Base-by-base conservation (phyloP, 2,888 invertebrate genomes). In the Trissolcus brochymenae region DNA sequence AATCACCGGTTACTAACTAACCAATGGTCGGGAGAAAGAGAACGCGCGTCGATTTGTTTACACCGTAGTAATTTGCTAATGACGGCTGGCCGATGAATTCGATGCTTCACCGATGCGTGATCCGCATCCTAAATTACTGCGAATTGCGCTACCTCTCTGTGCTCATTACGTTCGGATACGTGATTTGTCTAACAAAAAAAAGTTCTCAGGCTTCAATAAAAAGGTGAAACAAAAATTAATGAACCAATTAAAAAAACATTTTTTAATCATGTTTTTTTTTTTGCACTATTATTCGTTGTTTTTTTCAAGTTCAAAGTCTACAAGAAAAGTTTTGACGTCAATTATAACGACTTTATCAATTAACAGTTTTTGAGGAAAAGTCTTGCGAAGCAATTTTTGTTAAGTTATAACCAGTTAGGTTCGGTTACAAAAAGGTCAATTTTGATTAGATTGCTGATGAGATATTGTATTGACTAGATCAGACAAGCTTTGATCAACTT, bases 51-150 rank as follows among this genome's bases (percentile, higher is more conserved):
- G 83, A 86, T 86, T 85, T 87, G 87, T 87, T 87, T 87, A 87
- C 87, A 87, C 83, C 87, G 85, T 84, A 86, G 85, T 87, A 87
- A 87, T 87, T 87, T 87, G 87, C 85, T 87, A 87, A 87, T 86
- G 84, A 84, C 82, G 74, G 76, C 62, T 67, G 71, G 60, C 79
- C 43, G 75, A 80, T 79, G 80, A 71, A 76, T 80, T 80, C 65
- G 79, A 77, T 82, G 81, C 82, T 79, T 80, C 57, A 68, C 61
- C 64, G 79, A 61, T 82, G 81, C 84, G 84, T 84, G 84, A 75
- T 81, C 80, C 73, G 84, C 83, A 84, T 84, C 70, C 46, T 46
- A 17, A 71, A 61, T 64, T 16, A 57, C 14, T 49, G 25, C 54
- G 25, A 78, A 60, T 49, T 51, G 25, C 57, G 46, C 50, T 17